These are phyloP conservation scores for Oopsacas minuta DNA, from an alignment of 37 sponge, comb jelly and placozoan genomes.

Conservation along the genomic window DNA sequence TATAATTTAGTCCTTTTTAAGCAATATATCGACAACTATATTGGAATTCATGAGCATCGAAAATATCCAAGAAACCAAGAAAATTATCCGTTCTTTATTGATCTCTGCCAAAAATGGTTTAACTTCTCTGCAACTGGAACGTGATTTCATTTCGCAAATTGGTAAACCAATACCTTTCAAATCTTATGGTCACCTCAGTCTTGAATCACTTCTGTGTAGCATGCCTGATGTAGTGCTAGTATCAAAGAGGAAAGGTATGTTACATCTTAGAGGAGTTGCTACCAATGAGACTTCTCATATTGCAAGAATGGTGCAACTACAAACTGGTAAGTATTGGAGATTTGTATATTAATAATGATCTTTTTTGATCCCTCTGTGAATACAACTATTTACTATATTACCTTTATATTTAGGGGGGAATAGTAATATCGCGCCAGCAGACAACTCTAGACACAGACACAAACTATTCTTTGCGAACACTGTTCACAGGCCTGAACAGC, in stretches of 20 bases:
- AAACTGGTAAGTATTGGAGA: constrained; percentile 11
- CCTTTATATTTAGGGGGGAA: not conserved
- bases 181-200: not conserved
- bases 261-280: not conserved
- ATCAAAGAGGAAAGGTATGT: not conserved
- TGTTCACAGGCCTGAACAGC: not conserved
- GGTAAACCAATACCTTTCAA: not conserved
- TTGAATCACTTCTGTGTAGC: not conserved
- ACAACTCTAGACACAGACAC: not conserved
- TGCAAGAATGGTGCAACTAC: not conserved
- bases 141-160: not conserved
- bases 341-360: too few relatives aligned
- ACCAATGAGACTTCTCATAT: constrained; percentile 18
- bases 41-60: not conserved
- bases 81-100: not conserved
- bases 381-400: not conserved
- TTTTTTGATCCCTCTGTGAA: too few relatives aligned
- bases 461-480: not conserved
- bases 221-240: not conserved
- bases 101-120: constrained; percentile 9
- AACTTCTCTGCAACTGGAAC: not conserved
- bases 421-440: not conserved
- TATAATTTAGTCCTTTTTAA: too few relatives aligned
- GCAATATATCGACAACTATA: too few relatives aligned
- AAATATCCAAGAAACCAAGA: not conserved